Percentiles rank a stretch among this genome's conserved stretches.
phyloP scores from a whole-genome alignment of 1,140 invertebrate species.

The Telenomus remus region DNA sequence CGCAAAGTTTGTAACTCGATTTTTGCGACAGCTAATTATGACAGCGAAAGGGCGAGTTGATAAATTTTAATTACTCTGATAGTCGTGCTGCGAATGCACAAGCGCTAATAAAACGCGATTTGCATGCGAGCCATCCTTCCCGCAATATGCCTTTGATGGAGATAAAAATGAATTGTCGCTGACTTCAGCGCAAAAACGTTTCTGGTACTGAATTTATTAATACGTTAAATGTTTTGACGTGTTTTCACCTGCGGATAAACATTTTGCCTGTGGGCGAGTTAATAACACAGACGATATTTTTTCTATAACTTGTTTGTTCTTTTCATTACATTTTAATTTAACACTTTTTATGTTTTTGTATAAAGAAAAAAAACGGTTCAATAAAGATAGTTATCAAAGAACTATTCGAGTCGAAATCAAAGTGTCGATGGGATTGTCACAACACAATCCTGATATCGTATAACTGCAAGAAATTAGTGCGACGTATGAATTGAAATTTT shows the following conservation, averaged over 20 bases:
- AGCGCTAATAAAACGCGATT: conserved; percentile 18
- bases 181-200: background rate
- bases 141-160: conserved; percentile 15
- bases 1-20: too few relatives aligned
- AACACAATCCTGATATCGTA: background rate
- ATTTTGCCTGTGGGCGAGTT: too few relatives aligned
- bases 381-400: background rate
- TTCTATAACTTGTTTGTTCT: background rate
- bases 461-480: background rate
- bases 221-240: too few relatives aligned
- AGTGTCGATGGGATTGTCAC: background rate
- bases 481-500: background rate
- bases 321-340: background rate
- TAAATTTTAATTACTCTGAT: conserved; percentile 10
- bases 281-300: too few relatives aligned
- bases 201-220: too few relatives aligned
- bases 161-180: conserved; percentile 20
- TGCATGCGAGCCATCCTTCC: conserved; percentile 11
- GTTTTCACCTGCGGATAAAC: background rate
- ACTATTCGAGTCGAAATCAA: background rate
- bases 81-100: conserved; percentile 8
- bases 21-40: background rate
- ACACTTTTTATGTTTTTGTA: too few relatives aligned
- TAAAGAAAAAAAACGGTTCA: too few relatives aligned
- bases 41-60: background rate